Conservation (phyloP, 2,113 vertebrate species). For the Heloderma charlesbogerti region DNA sequence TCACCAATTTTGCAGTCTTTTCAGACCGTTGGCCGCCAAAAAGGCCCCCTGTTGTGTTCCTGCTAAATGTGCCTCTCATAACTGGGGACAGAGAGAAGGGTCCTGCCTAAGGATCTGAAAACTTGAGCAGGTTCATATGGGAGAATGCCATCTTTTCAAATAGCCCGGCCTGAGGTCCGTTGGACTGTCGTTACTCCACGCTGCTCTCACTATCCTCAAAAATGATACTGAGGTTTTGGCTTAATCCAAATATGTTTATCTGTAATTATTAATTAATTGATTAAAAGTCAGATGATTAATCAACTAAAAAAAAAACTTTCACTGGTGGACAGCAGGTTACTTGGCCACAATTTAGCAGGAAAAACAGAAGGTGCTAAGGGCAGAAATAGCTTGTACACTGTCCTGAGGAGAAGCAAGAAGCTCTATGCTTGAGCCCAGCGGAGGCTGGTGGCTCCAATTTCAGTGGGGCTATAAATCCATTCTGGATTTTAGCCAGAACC, state of each 20-base stretch:
- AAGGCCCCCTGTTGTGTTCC: no score
- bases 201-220: background rate
- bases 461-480: no score
- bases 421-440: no score
- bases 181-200: no score
- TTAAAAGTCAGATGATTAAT: background rate
- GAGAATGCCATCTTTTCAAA: no score
- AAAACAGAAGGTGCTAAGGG: background rate
- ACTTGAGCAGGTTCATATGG: no score
- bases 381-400: background rate
- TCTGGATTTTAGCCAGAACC: no score
- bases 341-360: background rate
- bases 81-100: no score
- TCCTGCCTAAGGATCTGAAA: no score
- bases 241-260: background rate
- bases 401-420: background rate
- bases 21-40: background rate
- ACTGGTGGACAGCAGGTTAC: background rate
- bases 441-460: no score
- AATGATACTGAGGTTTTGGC: background rate
- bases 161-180: no score
- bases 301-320: background rate
- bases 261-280: background rate
- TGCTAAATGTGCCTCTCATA: no score
- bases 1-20: constrained; percentile 76